phyloP scores from a whole-genome alignment of 2,888 invertebrate genomes.

The Ligdia adustata region DNA sequence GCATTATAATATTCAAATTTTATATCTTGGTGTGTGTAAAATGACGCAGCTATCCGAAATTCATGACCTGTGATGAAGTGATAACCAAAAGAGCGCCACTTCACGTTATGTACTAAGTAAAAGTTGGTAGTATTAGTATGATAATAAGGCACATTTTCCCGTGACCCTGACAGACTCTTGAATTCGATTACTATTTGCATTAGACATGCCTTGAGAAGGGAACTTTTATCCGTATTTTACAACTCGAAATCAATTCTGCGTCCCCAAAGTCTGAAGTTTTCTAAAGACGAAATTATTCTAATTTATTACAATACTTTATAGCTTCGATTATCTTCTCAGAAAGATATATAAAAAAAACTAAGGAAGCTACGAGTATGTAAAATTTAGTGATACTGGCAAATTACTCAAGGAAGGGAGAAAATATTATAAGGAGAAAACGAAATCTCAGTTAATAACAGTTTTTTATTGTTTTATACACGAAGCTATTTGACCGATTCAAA shows the following conservation, averaged over 20 bases:
- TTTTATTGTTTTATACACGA: no score
- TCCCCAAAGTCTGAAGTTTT: slow-evolving; percentile 19
- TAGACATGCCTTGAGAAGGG: slow-evolving; percentile 16
- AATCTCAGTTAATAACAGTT: no score
- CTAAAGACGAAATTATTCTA: slow-evolving; percentile 22
- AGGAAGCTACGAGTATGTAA: no score
- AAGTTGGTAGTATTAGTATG: neutral
- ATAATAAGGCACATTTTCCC: neutral
- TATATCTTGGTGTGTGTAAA: slow-evolving; percentile 7
- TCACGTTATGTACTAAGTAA: neutral
- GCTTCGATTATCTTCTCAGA: no score
- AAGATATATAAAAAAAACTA: no score
- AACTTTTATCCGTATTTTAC: slow-evolving; percentile 27
- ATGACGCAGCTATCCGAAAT: slow-evolving; percentile 25
- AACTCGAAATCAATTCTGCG: slow-evolving; percentile 24
- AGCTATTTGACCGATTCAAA: no score
- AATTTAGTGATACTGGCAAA: no score
- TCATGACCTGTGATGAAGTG: slow-evolving; percentile 25
- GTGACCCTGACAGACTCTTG: neutral
- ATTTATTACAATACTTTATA: no score
- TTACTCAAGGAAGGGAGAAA: no score
- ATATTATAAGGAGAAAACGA: no score
- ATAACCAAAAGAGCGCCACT: slow-evolving; percentile 11
- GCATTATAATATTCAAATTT: neutral
- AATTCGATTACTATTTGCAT: slow-evolving; percentile 28